Percentiles rank a stretch among this genome's conserved stretches.
These are phyloP conservation scores for Agrilus mali DNA, from an alignment of 2,888 invertebrate genomes.

Conservation along the genomic window DNA sequence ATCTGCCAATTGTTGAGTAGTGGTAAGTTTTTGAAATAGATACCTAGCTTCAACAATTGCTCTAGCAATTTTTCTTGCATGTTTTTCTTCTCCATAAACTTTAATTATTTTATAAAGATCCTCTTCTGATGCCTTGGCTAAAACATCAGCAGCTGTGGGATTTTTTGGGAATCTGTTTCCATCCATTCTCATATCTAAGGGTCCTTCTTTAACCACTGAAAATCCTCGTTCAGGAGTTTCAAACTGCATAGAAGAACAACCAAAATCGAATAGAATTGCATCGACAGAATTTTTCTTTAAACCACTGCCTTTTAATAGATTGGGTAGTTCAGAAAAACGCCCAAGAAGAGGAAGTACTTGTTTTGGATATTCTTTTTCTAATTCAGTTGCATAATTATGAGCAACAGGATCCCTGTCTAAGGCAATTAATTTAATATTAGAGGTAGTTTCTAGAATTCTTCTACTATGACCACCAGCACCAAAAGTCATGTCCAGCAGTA, in stretches of 20 bases:
- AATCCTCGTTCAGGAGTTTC: constrained; percentile 75
- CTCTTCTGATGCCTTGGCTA: constrained; percentile 64
- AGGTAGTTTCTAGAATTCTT: constrained; percentile 52
- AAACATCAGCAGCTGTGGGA: constrained; percentile 77
- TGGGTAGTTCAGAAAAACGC: constrained; percentile 75
- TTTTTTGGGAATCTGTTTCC: constrained; percentile 52
- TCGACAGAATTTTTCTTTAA: constrained; percentile 60
- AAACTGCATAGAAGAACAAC: constrained; percentile 93
- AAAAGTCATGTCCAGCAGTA: constrained; percentile 89
- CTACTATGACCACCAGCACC: constrained; percentile 86
- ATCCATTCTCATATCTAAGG: constrained; percentile 95
- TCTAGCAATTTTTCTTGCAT: constrained; percentile 74
- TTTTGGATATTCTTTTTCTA: constrained; percentile 54
- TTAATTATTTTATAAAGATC: constrained; percentile 77
- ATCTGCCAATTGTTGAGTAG: constrained; percentile 69
- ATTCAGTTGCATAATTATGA: constrained; percentile 48
- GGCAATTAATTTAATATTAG: constrained; percentile 58
- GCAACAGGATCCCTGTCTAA: constrained; percentile 84
- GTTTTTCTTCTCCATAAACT: constrained; percentile 83
- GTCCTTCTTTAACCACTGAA: constrained; percentile 71
- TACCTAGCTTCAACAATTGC: constrained; percentile 71
- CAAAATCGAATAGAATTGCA: constrained; percentile 84
- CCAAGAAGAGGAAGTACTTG: constrained; percentile 73
- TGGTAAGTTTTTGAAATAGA: constrained; percentile 49
- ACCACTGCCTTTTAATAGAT: constrained; percentile 44